phyloP scores from a whole-genome alignment of 2,888 invertebrate species.

The Scaeva pyrastri region DNA sequence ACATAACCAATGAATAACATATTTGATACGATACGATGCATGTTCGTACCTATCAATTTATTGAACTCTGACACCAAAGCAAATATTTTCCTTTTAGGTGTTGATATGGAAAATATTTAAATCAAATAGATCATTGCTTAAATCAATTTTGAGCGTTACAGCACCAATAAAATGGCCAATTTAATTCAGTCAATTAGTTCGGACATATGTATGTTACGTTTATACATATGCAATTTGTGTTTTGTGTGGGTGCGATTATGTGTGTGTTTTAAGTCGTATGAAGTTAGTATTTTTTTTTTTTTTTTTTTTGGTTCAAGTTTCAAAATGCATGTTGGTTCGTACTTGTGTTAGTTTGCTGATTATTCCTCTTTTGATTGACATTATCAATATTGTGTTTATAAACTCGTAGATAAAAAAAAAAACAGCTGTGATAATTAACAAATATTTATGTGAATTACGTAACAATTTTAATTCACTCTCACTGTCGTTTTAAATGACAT shows the following conservation, averaged over 20 bases:
- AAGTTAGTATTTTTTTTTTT: not conserved
- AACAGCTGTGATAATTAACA: not conserved
- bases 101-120: slow-evolving; percentile 67
- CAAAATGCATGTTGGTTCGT: not conserved
- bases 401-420: not conserved
- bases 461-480: slow-evolving; percentile 6
- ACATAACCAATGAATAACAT: not conserved
- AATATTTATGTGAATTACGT: not conserved
- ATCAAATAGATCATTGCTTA: slow-evolving; percentile 70
- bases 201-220: not conserved
- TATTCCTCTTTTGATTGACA: too few species aligned
- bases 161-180: slow-evolving; percentile 52
- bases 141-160: slow-evolving; percentile 63
- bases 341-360: not conserved
- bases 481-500: not conserved
- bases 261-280: not conserved
- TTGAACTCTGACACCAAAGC: slow-evolving; percentile 50
- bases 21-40: not conserved
- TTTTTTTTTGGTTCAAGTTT: not conserved
- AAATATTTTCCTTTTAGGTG: slow-evolving; percentile 46
- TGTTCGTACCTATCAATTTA: slow-evolving; percentile 13
- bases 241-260: not conserved
- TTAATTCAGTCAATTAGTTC: slow-evolving; percentile 64
- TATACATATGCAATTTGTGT: too few species aligned
- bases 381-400: too few species aligned